A percentile compares a stretch with the other conserved stretches of the same genome.
These are phyloP conservation scores for Poecilia picta DNA, from an alignment of 2,797 vertebrate species.

Conservation along the genomic window DNA sequence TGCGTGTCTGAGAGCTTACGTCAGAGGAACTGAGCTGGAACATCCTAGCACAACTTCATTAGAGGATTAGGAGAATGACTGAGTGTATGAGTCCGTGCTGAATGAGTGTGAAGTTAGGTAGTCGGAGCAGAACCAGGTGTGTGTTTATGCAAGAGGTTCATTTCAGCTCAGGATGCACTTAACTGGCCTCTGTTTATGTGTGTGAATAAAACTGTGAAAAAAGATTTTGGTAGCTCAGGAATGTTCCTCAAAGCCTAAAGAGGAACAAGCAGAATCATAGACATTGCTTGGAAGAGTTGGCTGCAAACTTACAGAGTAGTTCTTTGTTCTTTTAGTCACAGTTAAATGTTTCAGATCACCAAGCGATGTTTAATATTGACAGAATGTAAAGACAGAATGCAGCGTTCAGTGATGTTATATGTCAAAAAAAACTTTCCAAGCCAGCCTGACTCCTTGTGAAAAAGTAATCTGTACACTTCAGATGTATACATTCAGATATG, in stretches of 20 bases:
- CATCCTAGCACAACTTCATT: constrained; percentile 74
- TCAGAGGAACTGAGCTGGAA: constrained; percentile 62
- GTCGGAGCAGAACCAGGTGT: constrained; percentile 7
- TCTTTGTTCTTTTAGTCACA: neutral
- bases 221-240: neutral
- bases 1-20: constrained; percentile 44
- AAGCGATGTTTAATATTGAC: neutral
- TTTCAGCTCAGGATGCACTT: neutral
- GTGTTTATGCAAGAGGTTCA: neutral
- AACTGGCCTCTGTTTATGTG: neutral
- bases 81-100: neutral
- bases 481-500: too few species aligned
- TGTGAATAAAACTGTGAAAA: neutral
- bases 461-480: too few species aligned
- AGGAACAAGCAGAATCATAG: neutral
- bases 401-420: too few species aligned
- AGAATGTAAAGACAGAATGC: too few species aligned
- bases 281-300: neutral
- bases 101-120: constrained; percentile 6
- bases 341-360: neutral
- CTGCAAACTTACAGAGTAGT: too few species aligned
- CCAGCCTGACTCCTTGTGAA: too few species aligned
- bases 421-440: too few species aligned
- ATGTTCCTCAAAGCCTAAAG: neutral
- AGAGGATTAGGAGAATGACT: constrained; percentile 67